Evolutionary conservation across 1,140 invertebrate species (phyloP), one percentile per base, ranked within the genome.

Genomic region (Eueides isabella): DNA sequence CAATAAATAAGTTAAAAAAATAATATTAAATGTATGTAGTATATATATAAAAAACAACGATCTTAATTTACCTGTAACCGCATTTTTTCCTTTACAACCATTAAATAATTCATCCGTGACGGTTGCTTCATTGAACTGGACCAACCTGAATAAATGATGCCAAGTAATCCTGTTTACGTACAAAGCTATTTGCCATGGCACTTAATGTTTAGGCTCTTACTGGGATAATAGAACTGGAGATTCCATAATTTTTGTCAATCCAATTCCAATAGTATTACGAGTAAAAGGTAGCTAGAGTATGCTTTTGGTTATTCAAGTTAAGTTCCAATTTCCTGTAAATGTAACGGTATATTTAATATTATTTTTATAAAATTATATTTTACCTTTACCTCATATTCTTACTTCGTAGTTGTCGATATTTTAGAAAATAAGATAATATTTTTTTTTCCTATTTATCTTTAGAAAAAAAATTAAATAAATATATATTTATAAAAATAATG

Each of bases 141-240:
- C 19, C 44, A 26, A 11, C 19, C 44, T 55, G 44, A 55, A 55
- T 55, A 55, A 55, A 55, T 55, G 44, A 55, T 55, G 44, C 44
- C 19, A 55, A 55, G 44, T 55, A 55, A 55, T 55, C 44, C 23
- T 55, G 44, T 23, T 55, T 55, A 23, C 44, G 44, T 55, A 23
- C 44, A 55, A 55, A 55, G 19, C 44, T 55, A 55, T 26, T 55
- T 55, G 19, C 19, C 44, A 26, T 55, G 44, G 44, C 44, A 55
- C 44, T 55, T 55, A 55, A 23, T 55, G 44, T 19, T 55, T 55
- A 55, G 19, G 19, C 44, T 55, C 44, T 19, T 55, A 23, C 23
- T 23, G 44, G 44, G 44, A 55, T 55, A 55, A 55, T 55, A 23
- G 44, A 11, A 11, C 44, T 23, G 19, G 19, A 2, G 16, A 19